These are phyloP conservation scores for Pseudanteris insignis DNA, from an alignment of 2,888 invertebrate genomes.

Conservation along the genomic window DNA sequence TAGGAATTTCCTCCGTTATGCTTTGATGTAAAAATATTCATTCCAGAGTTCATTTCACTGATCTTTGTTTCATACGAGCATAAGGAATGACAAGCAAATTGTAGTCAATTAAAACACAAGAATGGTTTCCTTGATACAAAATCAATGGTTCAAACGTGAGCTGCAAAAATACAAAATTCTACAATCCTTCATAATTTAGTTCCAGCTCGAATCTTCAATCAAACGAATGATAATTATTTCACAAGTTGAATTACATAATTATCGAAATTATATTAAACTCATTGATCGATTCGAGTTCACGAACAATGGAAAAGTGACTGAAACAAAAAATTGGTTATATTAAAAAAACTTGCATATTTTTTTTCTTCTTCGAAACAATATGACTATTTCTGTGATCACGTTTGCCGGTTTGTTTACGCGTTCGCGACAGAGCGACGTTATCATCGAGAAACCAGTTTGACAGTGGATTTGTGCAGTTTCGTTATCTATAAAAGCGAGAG, in stretches of 20 bases:
- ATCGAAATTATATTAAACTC: no score
- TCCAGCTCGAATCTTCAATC: no score
- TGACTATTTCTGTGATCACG: no score
- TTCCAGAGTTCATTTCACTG: conserved; percentile 10
- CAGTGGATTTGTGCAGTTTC: conserved; percentile 58
- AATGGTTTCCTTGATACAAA: not conserved
- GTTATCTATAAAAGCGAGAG: conserved; percentile 55
- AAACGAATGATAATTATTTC: no score
- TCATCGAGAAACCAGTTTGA: conserved; percentile 56
- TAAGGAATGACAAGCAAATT: not conserved
- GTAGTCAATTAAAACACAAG: not conserved
- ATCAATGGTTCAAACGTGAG: no score
- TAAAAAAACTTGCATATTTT: not conserved
- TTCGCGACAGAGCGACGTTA: conserved; percentile 47
- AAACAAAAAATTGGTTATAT: not conserved
- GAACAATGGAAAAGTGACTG: no score
- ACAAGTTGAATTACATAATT: no score
- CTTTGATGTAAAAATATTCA: conserved; percentile 1
- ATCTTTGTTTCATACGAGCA: conserved; percentile 2
- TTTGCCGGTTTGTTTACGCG: conserved; percentile 54
- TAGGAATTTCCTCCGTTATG: not conserved
- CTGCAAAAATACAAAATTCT: no score
- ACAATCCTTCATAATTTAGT: no score
- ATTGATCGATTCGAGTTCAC: no score
- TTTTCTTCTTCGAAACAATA: not conserved